phyloP scores from a whole-genome alignment of 2,888 invertebrate genomes.

The Agonopterix subpropinquella region DNA sequence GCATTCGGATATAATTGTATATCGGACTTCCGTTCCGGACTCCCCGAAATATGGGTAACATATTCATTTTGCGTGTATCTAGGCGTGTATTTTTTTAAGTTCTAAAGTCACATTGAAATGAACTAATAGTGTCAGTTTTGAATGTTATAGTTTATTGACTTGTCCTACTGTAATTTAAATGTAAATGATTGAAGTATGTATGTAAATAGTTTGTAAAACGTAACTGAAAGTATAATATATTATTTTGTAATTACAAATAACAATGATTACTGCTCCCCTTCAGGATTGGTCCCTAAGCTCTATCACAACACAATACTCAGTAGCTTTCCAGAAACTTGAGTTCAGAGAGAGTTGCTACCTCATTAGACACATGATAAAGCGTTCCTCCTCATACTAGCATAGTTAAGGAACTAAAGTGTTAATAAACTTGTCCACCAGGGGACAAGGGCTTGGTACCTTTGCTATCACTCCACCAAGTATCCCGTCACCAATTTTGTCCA shows the following conservation, averaged over 20 bases:
- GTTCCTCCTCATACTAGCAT: conserved; percentile 34
- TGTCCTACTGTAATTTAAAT: not conserved
- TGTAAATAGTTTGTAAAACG: not conserved
- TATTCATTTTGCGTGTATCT: no score
- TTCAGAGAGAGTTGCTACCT: conserved; percentile 49
- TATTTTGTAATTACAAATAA: conserved; percentile 2
- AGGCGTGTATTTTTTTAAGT: no score
- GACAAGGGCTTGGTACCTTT: conserved; percentile 57
- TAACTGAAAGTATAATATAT: not conserved
- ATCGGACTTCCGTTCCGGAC: no score
- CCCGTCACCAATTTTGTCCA: conserved; percentile 57
- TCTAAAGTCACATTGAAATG: no score
- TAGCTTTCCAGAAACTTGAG: conserved; percentile 52
- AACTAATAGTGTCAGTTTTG: no score
- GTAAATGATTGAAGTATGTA: conserved; percentile 3
- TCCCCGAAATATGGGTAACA: no score
- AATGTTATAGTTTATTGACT: no score
- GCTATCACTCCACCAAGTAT: conserved; percentile 60
- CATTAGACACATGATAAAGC: conserved; percentile 27
- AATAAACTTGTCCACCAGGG: conserved; percentile 47
- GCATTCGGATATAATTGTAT: no score
- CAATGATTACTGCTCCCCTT: conserved; percentile 16
- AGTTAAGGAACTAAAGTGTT: conserved; percentile 22
- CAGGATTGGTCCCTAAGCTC: conserved; percentile 42
- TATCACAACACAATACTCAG: conserved; percentile 39